These are phyloP conservation scores for Lonchura striata DNA, from an alignment of 2,113 vertebrate genomes.

Conservation along the genomic window DNA sequence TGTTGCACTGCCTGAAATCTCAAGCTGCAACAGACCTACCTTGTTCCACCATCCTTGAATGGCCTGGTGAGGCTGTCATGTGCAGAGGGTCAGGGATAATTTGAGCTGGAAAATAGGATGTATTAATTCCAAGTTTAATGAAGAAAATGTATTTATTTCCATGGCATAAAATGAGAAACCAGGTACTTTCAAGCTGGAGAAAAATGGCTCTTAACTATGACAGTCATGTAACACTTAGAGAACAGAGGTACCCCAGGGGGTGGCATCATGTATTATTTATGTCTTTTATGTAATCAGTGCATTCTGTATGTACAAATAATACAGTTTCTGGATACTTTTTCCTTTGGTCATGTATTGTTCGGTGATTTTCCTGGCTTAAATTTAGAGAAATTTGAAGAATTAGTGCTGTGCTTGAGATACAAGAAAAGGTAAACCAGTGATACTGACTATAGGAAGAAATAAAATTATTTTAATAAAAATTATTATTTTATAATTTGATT, in stretches of 20 bases:
- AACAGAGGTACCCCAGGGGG: not conserved
- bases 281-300: not conserved
- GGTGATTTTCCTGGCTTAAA: not conserved
- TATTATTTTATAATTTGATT: not conserved
- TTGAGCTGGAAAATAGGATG: not conserved
- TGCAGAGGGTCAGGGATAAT: not conserved
- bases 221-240: rapidly evolving
- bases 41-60: not conserved
- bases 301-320: not conserved
- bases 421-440: not conserved
- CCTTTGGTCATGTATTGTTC: not conserved
- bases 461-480: not conserved
- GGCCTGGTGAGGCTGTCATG: not conserved
- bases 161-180: not conserved
- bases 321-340: not conserved
- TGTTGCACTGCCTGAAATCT: not conserved
- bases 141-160: not conserved
- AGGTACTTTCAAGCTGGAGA: not conserved
- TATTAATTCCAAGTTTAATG: not conserved
- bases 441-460: not conserved
- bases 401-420: not conserved
- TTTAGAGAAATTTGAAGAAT: not conserved
- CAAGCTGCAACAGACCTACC: not conserved
- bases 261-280: not conserved
- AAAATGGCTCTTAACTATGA: not conserved